phyloP scores from a whole-genome alignment of 2,888 invertebrate genomes.

The Leptinotarsa tumamoca region DNA sequence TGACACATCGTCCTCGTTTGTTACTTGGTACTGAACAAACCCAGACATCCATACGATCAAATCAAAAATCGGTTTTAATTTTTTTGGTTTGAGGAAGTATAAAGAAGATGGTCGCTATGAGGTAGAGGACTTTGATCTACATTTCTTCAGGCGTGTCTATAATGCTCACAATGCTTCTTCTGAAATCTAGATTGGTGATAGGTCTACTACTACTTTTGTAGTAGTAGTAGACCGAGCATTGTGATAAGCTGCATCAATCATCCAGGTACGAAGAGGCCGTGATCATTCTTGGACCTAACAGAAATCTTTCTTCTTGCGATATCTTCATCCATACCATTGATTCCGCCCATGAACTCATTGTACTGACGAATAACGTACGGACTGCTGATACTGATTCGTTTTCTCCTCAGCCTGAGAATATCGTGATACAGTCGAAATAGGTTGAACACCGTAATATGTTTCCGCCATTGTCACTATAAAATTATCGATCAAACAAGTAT shows the following conservation, averaged over 20 bases:
- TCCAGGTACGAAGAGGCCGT: not conserved
- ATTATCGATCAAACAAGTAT: not conserved
- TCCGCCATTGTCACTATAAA: not conserved
- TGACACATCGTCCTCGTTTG: not conserved
- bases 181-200: not conserved
- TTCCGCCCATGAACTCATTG: not conserved
- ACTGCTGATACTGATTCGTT: not conserved
- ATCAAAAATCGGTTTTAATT: not conserved
- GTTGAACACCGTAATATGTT: not conserved
- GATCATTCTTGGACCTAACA: not conserved
- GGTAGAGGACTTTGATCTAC: not conserved
- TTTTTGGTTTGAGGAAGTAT: not conserved
- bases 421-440: not conserved
- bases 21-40: not conserved
- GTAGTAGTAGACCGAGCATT: not conserved
- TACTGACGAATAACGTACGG: not conserved
- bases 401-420: not conserved
- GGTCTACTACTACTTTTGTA: not conserved
- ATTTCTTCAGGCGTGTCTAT: not conserved
- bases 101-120: not conserved
- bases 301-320: conserved; percentile 1
- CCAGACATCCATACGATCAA: not conserved
- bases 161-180: not conserved
- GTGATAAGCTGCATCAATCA: conserved; percentile 5
- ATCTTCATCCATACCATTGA: not conserved